Evolutionary conservation across 2,797 vertebrate species (phyloP).

Genomic region (Lepilemur ruficaudatus): DNA sequence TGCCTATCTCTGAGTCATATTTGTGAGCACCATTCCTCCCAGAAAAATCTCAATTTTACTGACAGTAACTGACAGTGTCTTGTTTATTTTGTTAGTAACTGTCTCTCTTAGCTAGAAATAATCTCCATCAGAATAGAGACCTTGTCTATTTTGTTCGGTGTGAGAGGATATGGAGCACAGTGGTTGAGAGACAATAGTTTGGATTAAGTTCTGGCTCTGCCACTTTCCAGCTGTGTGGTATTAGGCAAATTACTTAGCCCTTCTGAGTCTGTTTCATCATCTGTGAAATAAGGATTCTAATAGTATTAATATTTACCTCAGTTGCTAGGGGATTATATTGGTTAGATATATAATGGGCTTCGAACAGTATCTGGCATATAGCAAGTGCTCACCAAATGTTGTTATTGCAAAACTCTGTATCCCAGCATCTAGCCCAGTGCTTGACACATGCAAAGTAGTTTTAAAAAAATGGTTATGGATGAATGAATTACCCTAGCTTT

Average conservation of each 20-base stretch:
- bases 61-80: not conserved
- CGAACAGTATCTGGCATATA: not conserved
- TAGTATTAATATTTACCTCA: not conserved
- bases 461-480: not conserved
- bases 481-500: not conserved
- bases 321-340: not conserved
- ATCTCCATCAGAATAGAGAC: not conserved
- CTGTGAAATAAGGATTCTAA: not conserved
- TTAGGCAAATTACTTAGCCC: not conserved
- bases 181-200: not conserved
- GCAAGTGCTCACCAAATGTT: not conserved
- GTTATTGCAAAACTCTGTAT: not conserved
- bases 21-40: not conserved
- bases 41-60: not conserved
- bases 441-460: not conserved
- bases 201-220: not conserved
- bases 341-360: not conserved
- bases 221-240: not conserved
- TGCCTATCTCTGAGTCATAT: not conserved
- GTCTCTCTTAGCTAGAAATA: not conserved
- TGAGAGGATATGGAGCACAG: not conserved
- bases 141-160: not conserved
- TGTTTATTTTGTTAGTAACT: not conserved
- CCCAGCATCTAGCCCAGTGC: not conserved
- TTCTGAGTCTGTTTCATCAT: not conserved